Evolutionary conservation across 64 coral and sea anemone genomes (phyloP), one percentile per base, ranked within the genome.

Genomic region (Anthopleura sola): DNA sequence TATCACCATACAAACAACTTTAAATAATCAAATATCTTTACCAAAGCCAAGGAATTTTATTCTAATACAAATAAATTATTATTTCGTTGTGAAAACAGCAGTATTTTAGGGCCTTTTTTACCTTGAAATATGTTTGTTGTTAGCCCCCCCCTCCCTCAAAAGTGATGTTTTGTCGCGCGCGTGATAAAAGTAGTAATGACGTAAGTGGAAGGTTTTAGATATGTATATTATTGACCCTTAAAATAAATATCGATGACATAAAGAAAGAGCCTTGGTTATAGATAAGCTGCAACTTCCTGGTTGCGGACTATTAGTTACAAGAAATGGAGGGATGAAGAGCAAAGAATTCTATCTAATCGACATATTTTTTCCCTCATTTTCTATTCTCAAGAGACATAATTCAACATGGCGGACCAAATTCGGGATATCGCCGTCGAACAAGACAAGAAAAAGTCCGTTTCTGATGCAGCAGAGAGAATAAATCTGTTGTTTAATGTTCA

Each of bases 321-420:
- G 66, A 32, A 71, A 71, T 71, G 66, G 12, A 71, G 66, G 66
- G 29, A 71, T 71, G 66, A 13, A 31, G 29, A 71, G 28, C 66
- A 20, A 32, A 32, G n/a, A 2, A 36, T 17, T 3, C 10, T 32
- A 36, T 16, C 66, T 71, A 71, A 71, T 29, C 28, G 13, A 28
- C 10, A 15, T 33, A 36, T 71, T 71, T 66, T 66, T 26, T 56
- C 16, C 55, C 55, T 66, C 60, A 10, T 32, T 34, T 36, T 71
- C 66, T 32, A 14, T 15, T 34, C 7, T 23, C n/a, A 21, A 62
- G n/a, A 26, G 21, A 62, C 11, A 24, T 23, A 62, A 28, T 71
- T 71, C 66, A 71, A 71, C 18, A 91, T 91, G 89, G 89, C 84
- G 84, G 89, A 91, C 60, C 79, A 60, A 8, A 62, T 62, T 23